A percentile compares a stretch with the other conserved stretches of the same genome.
Evolutionary conservation across 2,888 invertebrate species (phyloP).

Genomic region (Dromius quadrimaculatus): DNA sequence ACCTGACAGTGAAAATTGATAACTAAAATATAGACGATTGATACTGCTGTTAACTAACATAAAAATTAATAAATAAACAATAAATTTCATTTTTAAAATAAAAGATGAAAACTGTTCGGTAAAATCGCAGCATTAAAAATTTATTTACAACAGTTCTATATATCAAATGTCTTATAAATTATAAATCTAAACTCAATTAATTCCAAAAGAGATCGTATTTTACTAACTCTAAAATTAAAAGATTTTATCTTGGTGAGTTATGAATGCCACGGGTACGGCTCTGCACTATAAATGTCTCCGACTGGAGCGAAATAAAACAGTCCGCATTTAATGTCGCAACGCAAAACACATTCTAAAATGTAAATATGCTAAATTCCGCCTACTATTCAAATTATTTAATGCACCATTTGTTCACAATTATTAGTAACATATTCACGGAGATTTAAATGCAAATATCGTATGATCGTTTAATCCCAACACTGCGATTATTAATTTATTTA

Average conservation of each 20-base stretch:
- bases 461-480: slow-evolving; percentile 16
- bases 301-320: slow-evolving; percentile 32
- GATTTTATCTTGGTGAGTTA: background rate
- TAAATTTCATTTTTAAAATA: no score
- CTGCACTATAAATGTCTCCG: slow-evolving; percentile 15
- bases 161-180: no score
- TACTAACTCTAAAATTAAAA: no score
- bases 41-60: no score
- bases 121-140: no score
- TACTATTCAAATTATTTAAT: slow-evolving; percentile 46
- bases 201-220: no score
- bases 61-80: no score
- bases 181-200: no score
- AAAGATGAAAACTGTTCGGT: no score
- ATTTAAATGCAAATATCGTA: slow-evolving; percentile 41
- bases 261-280: background rate
- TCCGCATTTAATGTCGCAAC: slow-evolving; percentile 42
- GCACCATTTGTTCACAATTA: slow-evolving; percentile 43
- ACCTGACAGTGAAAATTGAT: no score
- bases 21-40: no score
- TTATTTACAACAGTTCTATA: no score
- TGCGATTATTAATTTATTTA: slow-evolving; percentile 41
- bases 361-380: slow-evolving; percentile 38
- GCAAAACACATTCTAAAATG: slow-evolving; percentile 42
- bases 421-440: slow-evolving; percentile 13